A percentile compares a stretch with the other conserved stretches of the same genome.
phyloP scores from a whole-genome alignment of 30 jellyfish, hydroid and myxozoan species.

The Catostylus mosaicus region DNA sequence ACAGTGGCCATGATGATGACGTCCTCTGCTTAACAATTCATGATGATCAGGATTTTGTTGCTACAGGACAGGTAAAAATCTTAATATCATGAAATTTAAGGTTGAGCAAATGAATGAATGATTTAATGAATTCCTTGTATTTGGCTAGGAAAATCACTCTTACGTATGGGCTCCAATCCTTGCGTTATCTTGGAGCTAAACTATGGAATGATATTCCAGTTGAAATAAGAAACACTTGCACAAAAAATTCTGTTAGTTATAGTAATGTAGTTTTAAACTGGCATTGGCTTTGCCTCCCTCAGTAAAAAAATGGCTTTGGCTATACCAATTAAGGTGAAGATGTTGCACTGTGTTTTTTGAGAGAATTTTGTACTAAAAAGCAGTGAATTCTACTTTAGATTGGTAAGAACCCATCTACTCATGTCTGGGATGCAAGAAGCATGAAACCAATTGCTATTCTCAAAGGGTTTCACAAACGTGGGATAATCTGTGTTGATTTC shows the following conservation, averaged over 20 bases:
- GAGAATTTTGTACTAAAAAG: neutral
- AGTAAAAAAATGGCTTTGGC: no score
- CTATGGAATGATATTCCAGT: no score
- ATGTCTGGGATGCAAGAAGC: slow-evolving; percentile 92
- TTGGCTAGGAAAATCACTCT: no score
- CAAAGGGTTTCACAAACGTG: slow-evolving; percentile 96
- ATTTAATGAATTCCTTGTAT: neutral
- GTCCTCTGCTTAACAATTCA: slow-evolving; percentile 88
- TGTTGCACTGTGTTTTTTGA: neutral
- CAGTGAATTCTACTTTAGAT: slow-evolving; percentile 37
- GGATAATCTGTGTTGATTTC: slow-evolving; percentile 95
- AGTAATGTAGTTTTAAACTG: no score
- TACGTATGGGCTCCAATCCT: no score
- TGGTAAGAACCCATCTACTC: slow-evolving; percentile 94
- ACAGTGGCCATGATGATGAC: slow-evolving; percentile 97
- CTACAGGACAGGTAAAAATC: slow-evolving; percentile 91
- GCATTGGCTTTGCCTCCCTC: no score
- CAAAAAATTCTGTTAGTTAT: no score
- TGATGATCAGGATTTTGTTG: slow-evolving; percentile 90
- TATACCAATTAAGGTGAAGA: no score
- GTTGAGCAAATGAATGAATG: neutral
- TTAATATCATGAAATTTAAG: neutral
- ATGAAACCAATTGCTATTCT: slow-evolving; percentile 82
- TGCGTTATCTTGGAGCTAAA: no score
- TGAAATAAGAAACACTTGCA: no score